phyloP scores from a whole-genome alignment of 2,888 invertebrate species.

The Argyra leucocephala region DNA sequence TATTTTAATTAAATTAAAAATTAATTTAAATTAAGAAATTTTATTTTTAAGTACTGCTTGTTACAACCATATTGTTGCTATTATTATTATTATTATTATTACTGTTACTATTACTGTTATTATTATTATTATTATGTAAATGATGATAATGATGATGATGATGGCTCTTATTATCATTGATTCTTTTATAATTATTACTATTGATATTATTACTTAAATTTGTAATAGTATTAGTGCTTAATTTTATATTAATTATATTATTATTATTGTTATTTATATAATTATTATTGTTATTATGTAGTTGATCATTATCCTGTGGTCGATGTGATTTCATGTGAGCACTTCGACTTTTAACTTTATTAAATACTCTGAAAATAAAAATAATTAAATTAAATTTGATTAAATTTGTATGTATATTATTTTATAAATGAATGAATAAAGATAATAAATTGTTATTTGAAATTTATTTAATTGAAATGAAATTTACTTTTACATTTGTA shows the following conservation, averaged over 20 bases:
- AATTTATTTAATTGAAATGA: too few species aligned
- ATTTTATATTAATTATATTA: background rate
- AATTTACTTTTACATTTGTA: too few species aligned
- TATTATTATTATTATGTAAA: background rate
- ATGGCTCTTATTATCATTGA: background rate
- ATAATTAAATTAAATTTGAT: background rate
- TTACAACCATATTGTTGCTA: background rate
- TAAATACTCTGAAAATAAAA: conserved; percentile 70
- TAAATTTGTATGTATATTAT: background rate
- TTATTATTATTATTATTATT: background rate
- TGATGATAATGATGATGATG: background rate
- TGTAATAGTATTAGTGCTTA: background rate
- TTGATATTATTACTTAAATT: background rate
- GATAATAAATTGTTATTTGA: background rate
- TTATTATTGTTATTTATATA: background rate
- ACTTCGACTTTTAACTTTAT: conserved; percentile 96
- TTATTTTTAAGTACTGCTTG: background rate
- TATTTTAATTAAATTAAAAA: too few species aligned
- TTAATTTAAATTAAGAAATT: background rate
- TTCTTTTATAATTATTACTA: background rate
- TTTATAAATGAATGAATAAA: background rate
- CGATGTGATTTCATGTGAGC: conserved; percentile 99
- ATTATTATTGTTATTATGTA: background rate
- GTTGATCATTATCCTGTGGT: conserved; percentile 54
- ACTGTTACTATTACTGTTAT: background rate